phyloP scores from a whole-genome alignment of 2,888 invertebrate genomes.

The Scaptodrosophila latifasciaeformis region DNA sequence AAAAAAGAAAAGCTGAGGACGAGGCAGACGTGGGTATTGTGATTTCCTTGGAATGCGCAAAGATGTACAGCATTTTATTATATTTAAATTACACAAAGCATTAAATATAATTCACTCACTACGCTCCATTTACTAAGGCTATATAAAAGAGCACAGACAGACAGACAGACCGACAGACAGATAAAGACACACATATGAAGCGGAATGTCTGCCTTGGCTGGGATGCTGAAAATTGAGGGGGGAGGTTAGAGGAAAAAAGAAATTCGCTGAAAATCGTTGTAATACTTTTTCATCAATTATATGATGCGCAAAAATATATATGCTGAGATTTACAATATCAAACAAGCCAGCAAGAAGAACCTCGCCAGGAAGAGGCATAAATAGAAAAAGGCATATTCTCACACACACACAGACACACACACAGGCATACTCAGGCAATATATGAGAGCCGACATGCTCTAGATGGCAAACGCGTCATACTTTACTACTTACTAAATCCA shows the following conservation, averaged over 20 bases:
- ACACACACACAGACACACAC: constrained; percentile 17
- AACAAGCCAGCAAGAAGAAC: constrained; percentile 35
- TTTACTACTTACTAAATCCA: constrained; percentile 68
- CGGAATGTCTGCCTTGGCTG: constrained; percentile 33
- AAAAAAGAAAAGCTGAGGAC: too few relatives aligned
- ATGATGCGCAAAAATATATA: constrained; percentile 66
- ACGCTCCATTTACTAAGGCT: constrained; percentile 65
- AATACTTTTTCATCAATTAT: constrained; percentile 71
- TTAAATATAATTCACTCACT: constrained; percentile 66
- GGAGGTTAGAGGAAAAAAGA: constrained; percentile 21
- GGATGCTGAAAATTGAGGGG: too few relatives aligned
- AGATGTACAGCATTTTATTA: constrained; percentile 49
- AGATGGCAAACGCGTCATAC: constrained; percentile 67
- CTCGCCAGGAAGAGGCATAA: too few relatives aligned
- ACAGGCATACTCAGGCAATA: too few relatives aligned
- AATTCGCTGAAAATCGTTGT: constrained; percentile 65
- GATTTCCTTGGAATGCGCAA: constrained; percentile 11
- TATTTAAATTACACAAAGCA: constrained; percentile 68
- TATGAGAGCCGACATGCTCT: constrained; percentile 68
- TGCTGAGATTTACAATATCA: constrained; percentile 65
- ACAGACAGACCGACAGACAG: too few relatives aligned
- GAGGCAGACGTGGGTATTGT: too few relatives aligned
- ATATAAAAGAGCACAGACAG: constrained; percentile 38
- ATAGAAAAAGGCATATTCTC: constrained; percentile 30
- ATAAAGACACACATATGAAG: constrained; percentile 5